Evolutionary conservation across 2,888 invertebrate genomes (phyloP), one percentile per base, ranked within the genome.

Genomic region (Spatulosminthurus flaviceps): DNA sequence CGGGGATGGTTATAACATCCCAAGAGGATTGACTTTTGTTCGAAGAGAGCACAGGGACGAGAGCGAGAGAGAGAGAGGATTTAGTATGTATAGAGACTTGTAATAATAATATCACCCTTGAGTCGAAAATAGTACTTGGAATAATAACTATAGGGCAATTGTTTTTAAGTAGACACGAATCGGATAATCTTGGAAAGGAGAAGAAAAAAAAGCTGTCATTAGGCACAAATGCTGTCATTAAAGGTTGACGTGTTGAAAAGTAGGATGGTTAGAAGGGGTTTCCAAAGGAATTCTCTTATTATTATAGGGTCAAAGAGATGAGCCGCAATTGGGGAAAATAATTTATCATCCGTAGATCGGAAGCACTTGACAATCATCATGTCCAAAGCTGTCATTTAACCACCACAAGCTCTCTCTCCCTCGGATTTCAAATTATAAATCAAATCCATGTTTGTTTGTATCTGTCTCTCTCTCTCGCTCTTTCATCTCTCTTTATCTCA

Each of bases 281-380:
- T 73, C 61, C 64, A 60, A 34, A 28, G 64, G n/a, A n/a, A n/a
- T n/a, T n/a, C n/a, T n/a, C n/a, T n/a, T n/a, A n/a, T n/a, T n/a
- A n/a, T n/a, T n/a, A n/a, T n/a, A n/a, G n/a, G n/a, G 34, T 74
- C 74, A 74, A 74, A 74, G n/a, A n/a, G 64, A 74, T 74, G 74
- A 34, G 34, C 76, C 76, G 69, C 67, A 41, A n/a, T 66, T 64
- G 22, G 34, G 64, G 42, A 69, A 66, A 72, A 78, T 42, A 78
- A 78, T 78, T 78, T 78, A 78, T 78, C 78, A 78, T 72, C 24
- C 72, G 16, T n/a, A 72, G 41, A 77, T 78, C 64, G 72, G 72
- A 61, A 72, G 24, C 42, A 78, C 72, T 78, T 78, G 78, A 78
- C 78, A 78, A 71, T 78, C 71, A 70, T 78, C 51, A 72, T 72